A percentile compares a stretch with the other conserved stretches of the same genome.
Evolutionary conservation across 2,888 invertebrate species (phyloP).

Genomic region (Tachystola acroxantha): DNA sequence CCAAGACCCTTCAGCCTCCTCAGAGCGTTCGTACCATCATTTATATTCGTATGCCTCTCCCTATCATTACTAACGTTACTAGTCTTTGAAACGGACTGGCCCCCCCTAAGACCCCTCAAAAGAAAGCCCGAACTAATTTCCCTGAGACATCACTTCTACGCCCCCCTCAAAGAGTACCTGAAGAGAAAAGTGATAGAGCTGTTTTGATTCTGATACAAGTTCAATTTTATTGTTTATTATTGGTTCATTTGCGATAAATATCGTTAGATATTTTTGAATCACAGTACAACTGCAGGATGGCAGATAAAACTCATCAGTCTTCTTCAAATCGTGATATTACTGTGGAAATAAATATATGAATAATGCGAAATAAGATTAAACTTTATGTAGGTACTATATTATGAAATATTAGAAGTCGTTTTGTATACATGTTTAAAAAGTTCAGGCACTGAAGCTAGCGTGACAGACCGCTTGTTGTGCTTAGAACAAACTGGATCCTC

Average conservation of each 20-base stretch:
- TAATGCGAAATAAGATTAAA: no score
- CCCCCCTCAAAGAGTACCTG: constrained; percentile 88
- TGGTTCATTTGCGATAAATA: neutral
- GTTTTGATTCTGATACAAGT: constrained; percentile 67
- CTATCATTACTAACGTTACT: constrained; percentile 83
- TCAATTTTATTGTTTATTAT: neutral
- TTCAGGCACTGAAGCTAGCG: no score
- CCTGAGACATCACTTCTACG: constrained; percentile 88
- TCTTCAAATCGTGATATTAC: neutral
- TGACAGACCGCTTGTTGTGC: no score
- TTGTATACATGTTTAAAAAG: no score
- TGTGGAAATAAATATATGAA: neutral
- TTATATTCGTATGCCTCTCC: constrained; percentile 84
- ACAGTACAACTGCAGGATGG: no score
- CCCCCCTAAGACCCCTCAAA: constrained; percentile 82
- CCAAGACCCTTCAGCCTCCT: constrained; percentile 78
- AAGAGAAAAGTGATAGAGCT: constrained; percentile 80
- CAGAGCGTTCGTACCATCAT: constrained; percentile 87
- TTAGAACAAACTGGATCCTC: no score
- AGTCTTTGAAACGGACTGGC: constrained; percentile 88
- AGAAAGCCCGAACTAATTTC: constrained; percentile 88
- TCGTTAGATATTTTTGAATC: no score
- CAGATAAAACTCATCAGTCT: no score
- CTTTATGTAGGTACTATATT: no score
- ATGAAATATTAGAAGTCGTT: no score